Percentiles rank a stretch among this genome's conserved stretches.
Evolutionary conservation across 2,113 vertebrate genomes (phyloP).

Genomic region (Cheirogaleus medius): DNA sequence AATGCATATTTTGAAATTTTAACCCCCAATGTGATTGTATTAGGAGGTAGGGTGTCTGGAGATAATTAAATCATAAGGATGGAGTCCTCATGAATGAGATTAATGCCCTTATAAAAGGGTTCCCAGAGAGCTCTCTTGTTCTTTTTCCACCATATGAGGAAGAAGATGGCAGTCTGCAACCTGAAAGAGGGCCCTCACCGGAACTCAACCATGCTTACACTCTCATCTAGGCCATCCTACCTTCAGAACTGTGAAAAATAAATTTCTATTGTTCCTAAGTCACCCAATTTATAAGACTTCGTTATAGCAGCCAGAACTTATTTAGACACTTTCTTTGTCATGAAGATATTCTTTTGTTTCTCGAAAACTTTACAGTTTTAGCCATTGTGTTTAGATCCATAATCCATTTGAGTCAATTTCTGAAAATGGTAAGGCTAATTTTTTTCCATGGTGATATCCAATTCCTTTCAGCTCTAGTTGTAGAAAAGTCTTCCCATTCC

Average conservation of each 20-base stretch:
- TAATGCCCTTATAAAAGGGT: background rate
- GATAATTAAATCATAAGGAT: background rate
- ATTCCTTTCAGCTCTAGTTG: background rate
- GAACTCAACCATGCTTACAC: background rate
- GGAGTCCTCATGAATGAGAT: background rate
- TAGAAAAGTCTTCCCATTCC: background rate
- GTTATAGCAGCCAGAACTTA: background rate
- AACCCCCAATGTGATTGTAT: background rate
- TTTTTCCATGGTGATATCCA: background rate
- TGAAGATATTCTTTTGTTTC: background rate
- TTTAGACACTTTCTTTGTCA: background rate
- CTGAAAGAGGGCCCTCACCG: background rate
- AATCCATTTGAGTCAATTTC: background rate
- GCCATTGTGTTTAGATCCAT: background rate
- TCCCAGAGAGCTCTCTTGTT: background rate
- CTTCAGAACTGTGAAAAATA: background rate
- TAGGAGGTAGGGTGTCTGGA: background rate
- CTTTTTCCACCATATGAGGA: background rate
- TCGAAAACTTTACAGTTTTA: background rate
- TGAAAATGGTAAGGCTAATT: background rate
- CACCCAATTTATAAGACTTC: background rate
- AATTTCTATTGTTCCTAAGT: background rate
- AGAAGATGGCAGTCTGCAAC: background rate
- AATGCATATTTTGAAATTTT: background rate
- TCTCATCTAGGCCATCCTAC: background rate